Evolutionary conservation across 2,113 vertebrate genomes (phyloP).

Genomic region (Lipophrys pholis): DNA sequence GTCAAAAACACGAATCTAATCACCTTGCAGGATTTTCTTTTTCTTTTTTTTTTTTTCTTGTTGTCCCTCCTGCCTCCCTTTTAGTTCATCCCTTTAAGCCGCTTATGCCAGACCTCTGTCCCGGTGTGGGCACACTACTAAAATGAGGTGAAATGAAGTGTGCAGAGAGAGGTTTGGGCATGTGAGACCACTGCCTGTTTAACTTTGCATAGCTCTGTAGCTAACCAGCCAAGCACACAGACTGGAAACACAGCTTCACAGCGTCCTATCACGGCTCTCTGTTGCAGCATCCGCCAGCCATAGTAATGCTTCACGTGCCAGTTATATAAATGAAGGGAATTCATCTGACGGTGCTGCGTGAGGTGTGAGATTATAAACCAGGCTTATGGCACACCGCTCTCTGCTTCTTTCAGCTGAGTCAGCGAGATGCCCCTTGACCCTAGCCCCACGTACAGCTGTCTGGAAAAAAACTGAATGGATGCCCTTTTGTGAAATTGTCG

Average conservation of each 20-base stretch:
- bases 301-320: slow-evolving; percentile 46
- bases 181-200: slow-evolving; percentile 61
- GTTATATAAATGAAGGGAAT: slow-evolving; percentile 67
- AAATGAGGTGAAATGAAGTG: slow-evolving; percentile 69
- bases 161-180: slow-evolving; percentile 44
- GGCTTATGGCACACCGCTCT: slow-evolving; percentile 48
- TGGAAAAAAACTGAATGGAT: slow-evolving; percentile 22
- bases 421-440: slow-evolving; percentile 35
- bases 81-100: slow-evolving; percentile 56
- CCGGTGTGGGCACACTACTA: slow-evolving; percentile 25
- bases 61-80: slow-evolving; percentile 1
- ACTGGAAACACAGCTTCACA: slow-evolving; percentile 30
- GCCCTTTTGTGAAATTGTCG: slow-evolving; percentile 16
- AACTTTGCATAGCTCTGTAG: slow-evolving; percentile 55
- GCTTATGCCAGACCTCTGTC: slow-evolving; percentile 52
- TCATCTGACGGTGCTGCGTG: slow-evolving; percentile 46
- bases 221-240: slow-evolving; percentile 50
- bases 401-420: slow-evolving; percentile 28
- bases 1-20: slow-evolving; percentile 45
- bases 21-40: slow-evolving; percentile 18
- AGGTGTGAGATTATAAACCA: slow-evolving; percentile 69
- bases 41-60: not conserved
- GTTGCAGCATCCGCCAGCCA: slow-evolving; percentile 40
- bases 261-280: slow-evolving; percentile 31
- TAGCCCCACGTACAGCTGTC: slow-evolving; percentile 37